phyloP scores from a whole-genome alignment of 2,888 invertebrate species.

The Lasioglossum lativentre region DNA sequence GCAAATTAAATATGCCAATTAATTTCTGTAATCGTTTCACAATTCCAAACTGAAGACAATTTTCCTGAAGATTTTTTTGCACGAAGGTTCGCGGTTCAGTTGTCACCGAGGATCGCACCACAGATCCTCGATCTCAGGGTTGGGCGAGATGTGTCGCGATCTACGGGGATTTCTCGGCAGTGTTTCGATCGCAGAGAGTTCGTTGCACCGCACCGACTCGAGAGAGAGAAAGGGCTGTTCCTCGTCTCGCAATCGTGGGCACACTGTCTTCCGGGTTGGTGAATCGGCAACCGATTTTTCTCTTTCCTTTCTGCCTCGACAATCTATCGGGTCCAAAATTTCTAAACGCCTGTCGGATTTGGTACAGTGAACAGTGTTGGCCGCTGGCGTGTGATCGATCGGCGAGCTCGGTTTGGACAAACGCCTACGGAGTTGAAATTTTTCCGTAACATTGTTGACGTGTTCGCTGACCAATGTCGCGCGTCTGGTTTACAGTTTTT shows the following conservation, averaged over 20 bases:
- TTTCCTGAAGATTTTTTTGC: neutral
- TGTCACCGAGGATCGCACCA: neutral
- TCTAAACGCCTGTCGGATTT: constrained; percentile 24
- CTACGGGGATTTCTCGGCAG: constrained; percentile 17
- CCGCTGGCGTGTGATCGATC: constrained; percentile 16
- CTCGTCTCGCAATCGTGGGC: constrained; percentile 25
- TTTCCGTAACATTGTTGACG: too few relatives aligned
- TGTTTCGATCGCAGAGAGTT: constrained; percentile 49
- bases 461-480: too few relatives aligned
- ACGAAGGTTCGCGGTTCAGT: neutral
- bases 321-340: constrained; percentile 22
- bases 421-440: too few relatives aligned
- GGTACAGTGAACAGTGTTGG: constrained; percentile 4
- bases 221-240: constrained; percentile 39
- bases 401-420: constrained; percentile 9
- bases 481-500: too few relatives aligned
- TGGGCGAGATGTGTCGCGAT: too few relatives aligned
- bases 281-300: constrained; percentile 35
- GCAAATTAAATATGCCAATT: too few relatives aligned
- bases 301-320: constrained; percentile 26
- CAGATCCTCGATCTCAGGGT: neutral
- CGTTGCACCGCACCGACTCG: constrained; percentile 66
- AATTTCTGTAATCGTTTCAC: too few relatives aligned
- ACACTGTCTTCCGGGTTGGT: constrained; percentile 21
- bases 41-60: too few relatives aligned